These are phyloP conservation scores for Strix occidentalis DNA, from an alignment of 2,797 vertebrate genomes.

Conservation along the genomic window DNA sequence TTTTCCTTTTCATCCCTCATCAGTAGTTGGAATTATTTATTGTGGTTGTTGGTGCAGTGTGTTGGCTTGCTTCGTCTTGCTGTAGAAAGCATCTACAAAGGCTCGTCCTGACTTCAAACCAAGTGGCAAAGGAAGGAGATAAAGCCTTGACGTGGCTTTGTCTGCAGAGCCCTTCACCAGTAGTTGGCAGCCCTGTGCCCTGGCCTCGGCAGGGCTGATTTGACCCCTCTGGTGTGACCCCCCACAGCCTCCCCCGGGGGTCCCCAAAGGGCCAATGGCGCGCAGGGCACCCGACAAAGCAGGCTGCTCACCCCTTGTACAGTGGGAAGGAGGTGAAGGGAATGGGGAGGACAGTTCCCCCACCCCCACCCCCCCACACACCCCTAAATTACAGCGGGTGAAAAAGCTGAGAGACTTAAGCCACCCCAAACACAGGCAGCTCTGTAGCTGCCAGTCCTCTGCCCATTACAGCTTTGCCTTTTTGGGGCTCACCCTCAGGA, in stretches of 20 bases:
- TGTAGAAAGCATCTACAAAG: background rate
- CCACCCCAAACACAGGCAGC: background rate
- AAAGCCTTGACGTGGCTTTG: background rate
- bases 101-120: background rate
- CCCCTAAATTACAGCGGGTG: background rate
- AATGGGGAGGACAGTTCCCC: background rate
- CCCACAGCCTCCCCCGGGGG: fast-evolving
- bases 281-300: fast-evolving
- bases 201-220: fast-evolving
- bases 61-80: background rate
- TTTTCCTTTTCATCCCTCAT: background rate
- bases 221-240: background rate
- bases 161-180: fast-evolving
- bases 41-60: fast-evolving
- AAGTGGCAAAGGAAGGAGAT: background rate
- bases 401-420: background rate
- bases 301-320: background rate
- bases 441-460: no score
- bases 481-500: fast-evolving
- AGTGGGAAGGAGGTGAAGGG: no score
- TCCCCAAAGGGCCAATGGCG: background rate
- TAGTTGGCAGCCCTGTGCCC: fast-evolving
- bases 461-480: fast-evolving
- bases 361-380: fast-evolving
- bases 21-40: background rate